Evolutionary conservation across 1,140 invertebrate species (phyloP), one percentile per base, ranked within the genome.

Genomic region (Heterodera carotae): DNA sequence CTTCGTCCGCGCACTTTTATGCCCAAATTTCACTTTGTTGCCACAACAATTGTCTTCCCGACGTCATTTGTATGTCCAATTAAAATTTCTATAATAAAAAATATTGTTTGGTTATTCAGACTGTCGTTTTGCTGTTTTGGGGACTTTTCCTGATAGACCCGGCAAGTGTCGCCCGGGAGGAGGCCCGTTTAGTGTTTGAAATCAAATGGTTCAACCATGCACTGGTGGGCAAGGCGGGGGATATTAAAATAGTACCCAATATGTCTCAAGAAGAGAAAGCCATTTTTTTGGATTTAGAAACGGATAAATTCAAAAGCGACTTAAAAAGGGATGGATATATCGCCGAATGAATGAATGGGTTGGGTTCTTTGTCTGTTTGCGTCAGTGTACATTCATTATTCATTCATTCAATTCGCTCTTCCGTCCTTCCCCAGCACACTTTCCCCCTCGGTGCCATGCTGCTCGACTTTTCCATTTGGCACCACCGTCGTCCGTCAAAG

Each of bases 71-170:
- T 83, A 64, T 76, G 68, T 75, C n/a, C n/a, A n/a, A n/a, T n/a
- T n/a, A n/a, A n/a, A n/a, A n/a, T n/a, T n/a, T n/a, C n/a, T n/a
- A n/a, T n/a, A n/a, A n/a, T n/a, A n/a, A n/a, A n/a, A n/a, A n/a
- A n/a, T n/a, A n/a, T n/a, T n/a, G n/a, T n/a, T n/a, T n/a, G n/a
- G n/a, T n/a, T n/a, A n/a, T 83, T 18, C 29, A 84, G 83, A 82
- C 83, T 0, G 83, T 84, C 22, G 75, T 80, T 7, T 25, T 81
- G 33, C 71, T 84, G 6, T 84, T 84, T 69, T 84, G 83, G 83
- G 69, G 66, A 33, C 68, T 84, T n/a, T 59, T 76, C 31, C 69
- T 80, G 48, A 67, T 84, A 18, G 79, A 84, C 56, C 83, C 82
- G 3, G 67, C 69, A 18, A 74, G 72, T n/a, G 33, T 84, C 8